Base-by-base conservation (phyloP, 2,797 vertebrate species). In the Eidolon dupreanum region DNA sequence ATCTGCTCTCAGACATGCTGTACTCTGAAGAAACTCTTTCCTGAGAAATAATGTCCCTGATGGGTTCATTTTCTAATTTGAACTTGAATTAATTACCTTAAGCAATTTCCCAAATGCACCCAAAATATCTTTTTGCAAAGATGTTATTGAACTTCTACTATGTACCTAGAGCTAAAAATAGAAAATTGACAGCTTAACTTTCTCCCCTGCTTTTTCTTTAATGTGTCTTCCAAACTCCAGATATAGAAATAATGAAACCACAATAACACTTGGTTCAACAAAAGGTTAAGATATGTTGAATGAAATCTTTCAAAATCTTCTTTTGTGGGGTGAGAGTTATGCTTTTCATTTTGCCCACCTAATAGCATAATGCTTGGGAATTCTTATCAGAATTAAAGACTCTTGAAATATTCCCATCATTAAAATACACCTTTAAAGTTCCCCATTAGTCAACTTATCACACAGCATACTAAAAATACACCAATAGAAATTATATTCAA, bases 31-130 rank as follows among this genome's bases (percentile, higher is more conserved):
- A 26, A 90, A 97, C 77, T 87, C 55, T 61, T 95, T 88, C 65
- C 61, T 90, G 65, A 89, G 65, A 96, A 83, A 94, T 88, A 93
- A 91, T 81, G 71, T 96, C 70, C 70, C 78, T 94, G 78, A 94
- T 96, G 91, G 61, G 31, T 96, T 96, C 61, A 90, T 84, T 96
- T 97, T 96, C 86, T 94, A 91, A 96, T 93, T 70, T 89, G 49
- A 94, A 93, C 36, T 90, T 96, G 91, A 91, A 96, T 96, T 97
- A 96, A 96, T 96, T 95, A 95, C 65, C 65, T 96, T 38, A 91
- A 89, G 86, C 79, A 96, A 92, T 95, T 97, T 97, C 83, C 90
- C 78, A 93, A 92, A 75, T 81, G 51, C 1, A 86, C 59, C 90
- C 46, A 78, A 97, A 95, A 89, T 95, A 94, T 82, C 19, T 95